Conservation (phyloP, 23 tunicate genomes). For the Oikopleura dioica region DNA sequence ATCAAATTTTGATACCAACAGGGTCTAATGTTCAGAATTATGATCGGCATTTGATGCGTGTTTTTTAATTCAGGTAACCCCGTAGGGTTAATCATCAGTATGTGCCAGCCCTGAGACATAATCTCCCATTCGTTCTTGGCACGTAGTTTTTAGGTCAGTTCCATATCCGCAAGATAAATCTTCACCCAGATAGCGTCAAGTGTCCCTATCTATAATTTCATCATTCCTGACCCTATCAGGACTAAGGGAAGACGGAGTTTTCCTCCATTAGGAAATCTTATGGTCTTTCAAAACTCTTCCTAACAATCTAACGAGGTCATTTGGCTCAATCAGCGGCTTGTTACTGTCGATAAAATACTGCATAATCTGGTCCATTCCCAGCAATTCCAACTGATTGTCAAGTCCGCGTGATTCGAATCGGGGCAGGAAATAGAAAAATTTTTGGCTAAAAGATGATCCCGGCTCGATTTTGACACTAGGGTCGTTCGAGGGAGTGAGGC, state of each 20-base stretch:
- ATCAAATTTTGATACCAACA: too few relatives aligned
- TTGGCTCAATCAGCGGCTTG: constrained; percentile 41
- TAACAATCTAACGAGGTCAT: constrained; percentile 26
- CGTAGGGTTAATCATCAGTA: too few relatives aligned
- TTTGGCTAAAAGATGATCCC: constrained; percentile 16
- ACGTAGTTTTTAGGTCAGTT: too few relatives aligned
- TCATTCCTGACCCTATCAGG: neutral
- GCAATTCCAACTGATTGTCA: constrained; percentile 58
- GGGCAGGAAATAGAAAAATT: constrained; percentile 59
- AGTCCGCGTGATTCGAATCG: constrained; percentile 46
- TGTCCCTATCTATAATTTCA: neutral
- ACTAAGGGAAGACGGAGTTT: neutral
- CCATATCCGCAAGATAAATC: too few relatives aligned
- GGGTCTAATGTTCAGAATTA: too few relatives aligned
- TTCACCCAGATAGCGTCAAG: too few relatives aligned
- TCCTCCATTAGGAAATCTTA: constrained; percentile 31
- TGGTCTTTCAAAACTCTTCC: constrained; percentile 44
- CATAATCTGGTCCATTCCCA: constrained; percentile 59
- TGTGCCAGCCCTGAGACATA: too few relatives aligned
- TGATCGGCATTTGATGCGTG: too few relatives aligned
- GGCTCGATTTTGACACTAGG: constrained; percentile 6
- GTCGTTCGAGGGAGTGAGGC: neutral
- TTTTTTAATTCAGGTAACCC: too few relatives aligned
- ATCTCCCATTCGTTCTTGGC: too few relatives aligned
- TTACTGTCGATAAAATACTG: constrained; percentile 44